A percentile compares a stretch with the other conserved stretches of the same genome.
Conservation (phyloP, 2,888 invertebrate species). For the Cheilosia scutellata region DNA sequence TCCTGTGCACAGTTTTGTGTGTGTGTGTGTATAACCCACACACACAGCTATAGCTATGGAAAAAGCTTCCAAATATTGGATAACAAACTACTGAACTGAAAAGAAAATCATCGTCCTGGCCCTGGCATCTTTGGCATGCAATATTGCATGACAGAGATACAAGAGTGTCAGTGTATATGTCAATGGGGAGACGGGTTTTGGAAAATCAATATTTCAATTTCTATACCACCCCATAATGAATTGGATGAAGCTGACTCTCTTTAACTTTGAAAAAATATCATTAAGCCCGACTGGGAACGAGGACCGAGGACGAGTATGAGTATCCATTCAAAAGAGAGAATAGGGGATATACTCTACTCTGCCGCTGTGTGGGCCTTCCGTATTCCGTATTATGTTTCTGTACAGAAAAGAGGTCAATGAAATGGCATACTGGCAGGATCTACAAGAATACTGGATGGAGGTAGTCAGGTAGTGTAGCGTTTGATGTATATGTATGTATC, state of each 20-base stretch:
- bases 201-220: conserved; percentile 40
- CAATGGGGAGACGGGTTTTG: not conserved
- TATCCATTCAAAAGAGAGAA: conserved; percentile 43
- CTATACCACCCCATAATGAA: not conserved
- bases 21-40: not conserved
- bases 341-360: not conserved
- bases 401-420: conserved; percentile 81
- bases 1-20: not conserved
- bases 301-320: not conserved
- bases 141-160: conserved; percentile 18
- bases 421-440: conserved; percentile 72
- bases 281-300: not conserved
- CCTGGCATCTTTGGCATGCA: conserved; percentile 19
- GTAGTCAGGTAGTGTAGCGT: not conserved
- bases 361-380: no score
- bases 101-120: conserved; percentile 3
- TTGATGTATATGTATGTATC: not conserved
- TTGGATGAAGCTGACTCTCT: conserved; percentile 9
- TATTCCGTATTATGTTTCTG: conserved; percentile 24
- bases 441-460: conserved; percentile 9
- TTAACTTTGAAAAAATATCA: not conserved
- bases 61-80: conserved; percentile 50
- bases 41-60: not conserved
- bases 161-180: not conserved
- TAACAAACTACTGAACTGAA: conserved; percentile 47